phyloP scores from a whole-genome alignment of 2,888 invertebrate species.

The Miltochrista miniata region DNA sequence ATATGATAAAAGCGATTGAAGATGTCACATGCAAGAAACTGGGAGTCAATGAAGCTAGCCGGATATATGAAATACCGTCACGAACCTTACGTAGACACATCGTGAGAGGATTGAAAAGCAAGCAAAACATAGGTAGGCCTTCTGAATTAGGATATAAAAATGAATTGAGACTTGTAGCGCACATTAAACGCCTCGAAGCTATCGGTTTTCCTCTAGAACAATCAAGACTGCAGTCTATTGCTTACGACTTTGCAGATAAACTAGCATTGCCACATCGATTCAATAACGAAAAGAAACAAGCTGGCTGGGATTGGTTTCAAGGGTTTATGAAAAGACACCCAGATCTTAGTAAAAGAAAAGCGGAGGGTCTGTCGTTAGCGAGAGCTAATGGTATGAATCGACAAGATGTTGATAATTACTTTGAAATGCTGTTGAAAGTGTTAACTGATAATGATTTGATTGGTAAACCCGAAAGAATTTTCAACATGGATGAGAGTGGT shows the following conservation, averaged over 20 bases:
- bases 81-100: too few relatives aligned
- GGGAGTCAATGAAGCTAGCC: too few relatives aligned
- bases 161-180: too few relatives aligned
- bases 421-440: constrained; percentile 29
- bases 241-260: not conserved
- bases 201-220: too few relatives aligned
- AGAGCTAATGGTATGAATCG: constrained; percentile 36
- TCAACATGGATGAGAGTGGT: constrained; percentile 56
- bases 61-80: too few relatives aligned
- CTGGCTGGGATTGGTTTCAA: not conserved
- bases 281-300: not conserved
- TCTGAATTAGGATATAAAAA: too few relatives aligned
- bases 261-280: not conserved
- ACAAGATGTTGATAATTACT: constrained; percentile 37
- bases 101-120: too few relatives aligned
- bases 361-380: constrained; percentile 41
- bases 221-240: not conserved
- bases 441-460: constrained; percentile 34
- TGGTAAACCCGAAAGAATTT: constrained; percentile 43
- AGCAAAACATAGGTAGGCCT: too few relatives aligned
- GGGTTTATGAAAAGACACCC: not conserved
- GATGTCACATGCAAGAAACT: too few relatives aligned
- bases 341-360: constrained; percentile 29
- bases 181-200: too few relatives aligned
- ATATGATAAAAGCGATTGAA: too few relatives aligned